Percentiles rank a stretch among this genome's conserved stretches.
Conservation (phyloP, 2,113 vertebrate genomes). For the Dromiciops gliroides region DNA sequence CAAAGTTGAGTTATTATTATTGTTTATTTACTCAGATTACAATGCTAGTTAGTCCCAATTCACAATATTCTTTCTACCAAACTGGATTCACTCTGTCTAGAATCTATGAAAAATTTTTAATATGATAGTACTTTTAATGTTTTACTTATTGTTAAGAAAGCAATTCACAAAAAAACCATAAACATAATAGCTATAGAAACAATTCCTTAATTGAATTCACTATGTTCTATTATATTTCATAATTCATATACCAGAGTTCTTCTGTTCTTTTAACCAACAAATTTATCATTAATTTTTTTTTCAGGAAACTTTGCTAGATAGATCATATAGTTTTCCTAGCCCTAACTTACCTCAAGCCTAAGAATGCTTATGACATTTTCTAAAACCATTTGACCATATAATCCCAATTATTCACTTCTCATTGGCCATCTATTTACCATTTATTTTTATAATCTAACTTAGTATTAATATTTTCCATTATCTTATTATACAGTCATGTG, state of each 20-base stretch:
- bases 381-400: background rate
- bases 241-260: constrained; percentile 20
- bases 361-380: background rate
- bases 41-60: background rate
- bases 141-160: background rate
- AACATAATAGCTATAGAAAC: background rate
- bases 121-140: constrained; percentile 25
- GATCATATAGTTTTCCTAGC: background rate
- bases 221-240: background rate
- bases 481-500: background rate
- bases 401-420: background rate
- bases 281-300: background rate
- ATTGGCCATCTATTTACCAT: background rate
- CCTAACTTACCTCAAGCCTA: background rate
- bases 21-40: background rate
- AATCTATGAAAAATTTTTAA: background rate
- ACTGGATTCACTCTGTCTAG: background rate
- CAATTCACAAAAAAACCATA: background rate
- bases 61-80: background rate
- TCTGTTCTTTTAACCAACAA: background rate
- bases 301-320: background rate
- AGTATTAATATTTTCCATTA: background rate
- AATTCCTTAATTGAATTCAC: constrained; percentile 15
- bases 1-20: background rate
- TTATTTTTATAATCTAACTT: background rate